Evolutionary conservation across 2,113 vertebrate species (phyloP).

Genomic region (Pionites leucogaster): DNA sequence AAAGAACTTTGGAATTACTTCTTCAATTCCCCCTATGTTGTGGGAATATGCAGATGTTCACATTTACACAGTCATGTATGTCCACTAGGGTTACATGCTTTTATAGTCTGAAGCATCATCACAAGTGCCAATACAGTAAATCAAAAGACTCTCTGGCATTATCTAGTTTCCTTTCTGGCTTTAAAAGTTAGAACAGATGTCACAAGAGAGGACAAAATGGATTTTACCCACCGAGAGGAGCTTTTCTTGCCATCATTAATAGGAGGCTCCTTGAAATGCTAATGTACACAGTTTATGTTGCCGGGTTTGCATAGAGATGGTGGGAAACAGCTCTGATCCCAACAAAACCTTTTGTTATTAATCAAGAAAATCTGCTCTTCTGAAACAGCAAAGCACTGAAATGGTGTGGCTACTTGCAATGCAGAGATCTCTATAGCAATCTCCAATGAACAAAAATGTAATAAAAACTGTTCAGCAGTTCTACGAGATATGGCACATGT

Average conservation of each 20-base stretch:
- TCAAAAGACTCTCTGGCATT: slow-evolving; percentile 89
- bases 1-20: not conserved
- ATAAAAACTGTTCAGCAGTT: slow-evolving; percentile 33
- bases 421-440: slow-evolving; percentile 70
- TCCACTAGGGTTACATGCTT: slow-evolving; percentile 67
- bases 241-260: slow-evolving; percentile 90
- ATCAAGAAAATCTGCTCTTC: slow-evolving; percentile 84
- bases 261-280: slow-evolving; percentile 94
- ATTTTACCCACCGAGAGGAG: slow-evolving; percentile 86
- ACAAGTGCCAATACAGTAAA: slow-evolving; percentile 87
- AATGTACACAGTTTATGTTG: slow-evolving; percentile 88
- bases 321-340: slow-evolving; percentile 86
- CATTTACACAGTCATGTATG: slow-evolving; percentile 59
- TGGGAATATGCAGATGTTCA: slow-evolving; percentile 60
- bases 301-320: slow-evolving; percentile 87
- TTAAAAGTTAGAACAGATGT: slow-evolving; percentile 95
- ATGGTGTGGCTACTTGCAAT: slow-evolving; percentile 64
- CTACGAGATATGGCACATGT: not conserved
- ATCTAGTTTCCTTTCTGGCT: slow-evolving; percentile 92
- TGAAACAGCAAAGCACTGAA: slow-evolving; percentile 75
- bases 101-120: slow-evolving; percentile 65
- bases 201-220: slow-evolving; percentile 91
- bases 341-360: slow-evolving; percentile 86
- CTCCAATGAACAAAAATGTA: slow-evolving; percentile 56
- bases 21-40: slow-evolving; percentile 15